A percentile compares a stretch with the other conserved stretches of the same genome.
Conservation (phyloP, 2,113 vertebrate genomes). For the Eublepharis macularius region DNA sequence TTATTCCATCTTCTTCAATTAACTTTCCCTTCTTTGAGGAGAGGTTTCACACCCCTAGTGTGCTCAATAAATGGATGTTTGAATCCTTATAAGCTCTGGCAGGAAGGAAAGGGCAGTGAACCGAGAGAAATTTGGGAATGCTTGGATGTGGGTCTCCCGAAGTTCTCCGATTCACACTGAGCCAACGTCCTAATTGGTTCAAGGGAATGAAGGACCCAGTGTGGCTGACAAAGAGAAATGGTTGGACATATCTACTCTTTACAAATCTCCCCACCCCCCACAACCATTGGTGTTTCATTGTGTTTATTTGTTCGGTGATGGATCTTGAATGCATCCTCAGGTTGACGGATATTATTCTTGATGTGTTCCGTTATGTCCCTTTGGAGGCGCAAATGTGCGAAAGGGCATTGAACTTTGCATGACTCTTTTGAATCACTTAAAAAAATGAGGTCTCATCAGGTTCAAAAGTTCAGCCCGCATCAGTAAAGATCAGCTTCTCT, state of each 20-base stretch:
- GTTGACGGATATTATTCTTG: slow-evolving; percentile 73
- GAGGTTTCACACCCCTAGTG: slow-evolving; percentile 68
- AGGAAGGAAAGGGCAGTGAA: slow-evolving; percentile 65
- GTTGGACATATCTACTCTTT: slow-evolving; percentile 16
- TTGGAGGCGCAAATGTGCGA: slow-evolving; percentile 71
- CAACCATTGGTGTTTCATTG: slow-evolving; percentile 27
- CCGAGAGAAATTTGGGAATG: slow-evolving; percentile 48
- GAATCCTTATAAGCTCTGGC: slow-evolving; percentile 68
- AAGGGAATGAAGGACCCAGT: slow-evolving; percentile 42
- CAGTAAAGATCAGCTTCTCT: slow-evolving; percentile 66
- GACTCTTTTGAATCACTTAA: slow-evolving; percentile 63
- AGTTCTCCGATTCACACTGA: slow-evolving; percentile 36
- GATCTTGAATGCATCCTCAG: slow-evolving; percentile 52
- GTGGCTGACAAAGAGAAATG: slow-evolving; percentile 59
- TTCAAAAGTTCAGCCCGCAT: slow-evolving; percentile 73
- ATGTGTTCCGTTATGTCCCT: slow-evolving; percentile 72
- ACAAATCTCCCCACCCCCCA: slow-evolving; percentile 40
- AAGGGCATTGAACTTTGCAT: slow-evolving; percentile 74
- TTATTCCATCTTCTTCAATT: slow-evolving; percentile 65
- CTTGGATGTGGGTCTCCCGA: slow-evolving; percentile 25
- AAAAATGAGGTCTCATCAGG: slow-evolving; percentile 42
- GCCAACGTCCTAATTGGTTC: slow-evolving; percentile 34
- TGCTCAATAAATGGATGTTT: slow-evolving; percentile 62
- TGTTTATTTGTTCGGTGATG: slow-evolving; percentile 60
- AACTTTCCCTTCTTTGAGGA: slow-evolving; percentile 60